Evolutionary conservation across 2,113 vertebrate species (phyloP).

Genomic region (Psilopsiagon aurifrons): DNA sequence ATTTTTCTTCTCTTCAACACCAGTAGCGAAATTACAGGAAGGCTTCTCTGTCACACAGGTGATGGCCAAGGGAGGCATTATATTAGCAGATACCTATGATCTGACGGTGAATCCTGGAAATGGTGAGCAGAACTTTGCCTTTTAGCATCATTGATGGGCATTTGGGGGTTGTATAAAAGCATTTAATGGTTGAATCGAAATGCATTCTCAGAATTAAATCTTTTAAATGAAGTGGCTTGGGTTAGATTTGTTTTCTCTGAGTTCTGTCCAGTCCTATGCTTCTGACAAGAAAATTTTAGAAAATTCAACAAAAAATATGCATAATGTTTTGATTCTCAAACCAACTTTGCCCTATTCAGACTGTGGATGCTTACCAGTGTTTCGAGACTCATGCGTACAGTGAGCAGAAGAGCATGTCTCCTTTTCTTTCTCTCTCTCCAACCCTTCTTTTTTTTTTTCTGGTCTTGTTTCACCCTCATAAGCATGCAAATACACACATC

Average conservation of each 20-base stretch:
- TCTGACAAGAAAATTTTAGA: background rate
- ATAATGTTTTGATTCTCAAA: background rate
- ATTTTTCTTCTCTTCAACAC: background rate
- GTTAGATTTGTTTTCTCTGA: background rate
- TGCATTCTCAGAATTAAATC: background rate
- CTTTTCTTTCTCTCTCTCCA: background rate
- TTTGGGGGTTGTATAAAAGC: background rate
- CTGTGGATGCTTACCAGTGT: background rate
- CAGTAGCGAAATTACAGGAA: background rate
- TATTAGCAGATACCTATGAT: slow-evolving; percentile 12
- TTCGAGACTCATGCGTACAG: background rate
- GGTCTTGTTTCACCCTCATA: background rate
- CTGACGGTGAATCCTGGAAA: slow-evolving; percentile 32
- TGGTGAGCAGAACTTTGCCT: slow-evolving; percentile 35
- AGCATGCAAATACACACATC: background rate
- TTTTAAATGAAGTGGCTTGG: background rate
- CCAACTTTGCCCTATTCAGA: background rate
- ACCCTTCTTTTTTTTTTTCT: background rate
- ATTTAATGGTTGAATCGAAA: background rate
- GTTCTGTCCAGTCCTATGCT: background rate
- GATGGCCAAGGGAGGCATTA: slow-evolving; percentile 75
- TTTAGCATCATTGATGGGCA: background rate
- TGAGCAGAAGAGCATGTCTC: background rate
- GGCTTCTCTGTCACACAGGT: slow-evolving; percentile 64
- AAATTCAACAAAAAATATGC: background rate